Percentiles rank a stretch among this genome's conserved stretches.
phyloP scores from a whole-genome alignment of 1,140 invertebrate genomes.

The Tribolium castaneum region DNA sequence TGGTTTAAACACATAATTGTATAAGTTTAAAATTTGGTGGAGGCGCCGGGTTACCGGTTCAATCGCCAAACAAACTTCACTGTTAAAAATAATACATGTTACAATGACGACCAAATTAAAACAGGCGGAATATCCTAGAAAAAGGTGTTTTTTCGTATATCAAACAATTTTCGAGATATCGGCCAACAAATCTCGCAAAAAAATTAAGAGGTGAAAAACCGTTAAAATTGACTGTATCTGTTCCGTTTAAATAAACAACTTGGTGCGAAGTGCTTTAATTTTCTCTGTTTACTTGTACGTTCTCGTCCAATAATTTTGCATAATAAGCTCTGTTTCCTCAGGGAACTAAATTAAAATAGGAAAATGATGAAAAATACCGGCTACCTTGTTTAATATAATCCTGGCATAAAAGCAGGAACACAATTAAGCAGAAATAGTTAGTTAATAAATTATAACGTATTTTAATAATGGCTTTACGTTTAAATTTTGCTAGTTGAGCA shows the following conservation, averaged over 20 bases:
- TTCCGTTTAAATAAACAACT: not conserved
- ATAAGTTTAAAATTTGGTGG: too few relatives aligned
- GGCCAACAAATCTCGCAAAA: too few relatives aligned
- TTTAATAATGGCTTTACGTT: not conserved
- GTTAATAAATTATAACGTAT: not conserved
- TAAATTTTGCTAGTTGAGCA: not conserved
- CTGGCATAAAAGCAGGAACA: not conserved
- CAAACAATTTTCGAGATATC: too few relatives aligned
- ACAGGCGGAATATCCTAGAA: too few relatives aligned
- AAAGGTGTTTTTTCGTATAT: too few relatives aligned
- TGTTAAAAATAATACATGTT: too few relatives aligned
- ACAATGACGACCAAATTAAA: too few relatives aligned
- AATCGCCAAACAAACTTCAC: too few relatives aligned
- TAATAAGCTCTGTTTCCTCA: not conserved
- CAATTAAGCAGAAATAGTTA: not conserved
- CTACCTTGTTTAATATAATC: not conserved
- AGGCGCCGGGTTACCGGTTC: too few relatives aligned
- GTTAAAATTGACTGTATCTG: too few relatives aligned
- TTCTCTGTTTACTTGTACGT: not conserved
- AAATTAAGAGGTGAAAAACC: too few relatives aligned
- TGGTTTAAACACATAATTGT: too few relatives aligned
- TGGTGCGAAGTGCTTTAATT: not conserved
- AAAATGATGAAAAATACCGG: not conserved
- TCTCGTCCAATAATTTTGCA: not conserved
- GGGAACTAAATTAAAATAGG: not conserved